These are phyloP conservation scores for Neodiprion fabricii DNA, from an alignment of 1,140 invertebrate genomes.

Conservation along the genomic window DNA sequence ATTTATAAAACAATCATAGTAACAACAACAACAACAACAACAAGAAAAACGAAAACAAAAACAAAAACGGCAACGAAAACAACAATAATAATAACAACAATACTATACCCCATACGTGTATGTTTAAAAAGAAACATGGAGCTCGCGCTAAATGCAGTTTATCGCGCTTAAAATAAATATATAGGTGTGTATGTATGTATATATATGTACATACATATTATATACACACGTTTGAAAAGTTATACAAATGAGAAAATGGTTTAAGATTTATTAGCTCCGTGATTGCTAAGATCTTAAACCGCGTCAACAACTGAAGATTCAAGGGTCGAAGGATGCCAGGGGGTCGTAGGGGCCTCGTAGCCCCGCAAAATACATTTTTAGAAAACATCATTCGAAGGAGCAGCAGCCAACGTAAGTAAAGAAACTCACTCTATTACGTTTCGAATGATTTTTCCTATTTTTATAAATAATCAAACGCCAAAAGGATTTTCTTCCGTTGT, in stretches of 20 bases:
- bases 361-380: conserved; percentile 99
- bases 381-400: conserved; percentile 98
- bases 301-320: conserved; percentile 39
- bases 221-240: not conserved
- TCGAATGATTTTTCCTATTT: conserved; percentile 10
- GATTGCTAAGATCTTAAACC: conserved; percentile 24
- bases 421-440: not conserved
- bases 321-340: conserved; percentile 80
- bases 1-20: no score
- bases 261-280: conserved; percentile 16
- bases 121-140: no score
- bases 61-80: no score
- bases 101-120: no score
- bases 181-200: no score
- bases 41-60: no score
- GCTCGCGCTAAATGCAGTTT: no score
- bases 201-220: not conserved
- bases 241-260: not conserved
- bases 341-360: conserved; percentile 95
- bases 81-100: no score
- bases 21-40: no score
- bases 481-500: not conserved
- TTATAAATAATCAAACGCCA: not conserved
- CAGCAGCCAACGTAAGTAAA: conserved; percentile 95
- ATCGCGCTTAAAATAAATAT: no score